Evolutionary conservation across 2,797 vertebrate genomes (phyloP), one percentile per base, ranked within the genome.

Genomic region (Ceryle rudis): DNA sequence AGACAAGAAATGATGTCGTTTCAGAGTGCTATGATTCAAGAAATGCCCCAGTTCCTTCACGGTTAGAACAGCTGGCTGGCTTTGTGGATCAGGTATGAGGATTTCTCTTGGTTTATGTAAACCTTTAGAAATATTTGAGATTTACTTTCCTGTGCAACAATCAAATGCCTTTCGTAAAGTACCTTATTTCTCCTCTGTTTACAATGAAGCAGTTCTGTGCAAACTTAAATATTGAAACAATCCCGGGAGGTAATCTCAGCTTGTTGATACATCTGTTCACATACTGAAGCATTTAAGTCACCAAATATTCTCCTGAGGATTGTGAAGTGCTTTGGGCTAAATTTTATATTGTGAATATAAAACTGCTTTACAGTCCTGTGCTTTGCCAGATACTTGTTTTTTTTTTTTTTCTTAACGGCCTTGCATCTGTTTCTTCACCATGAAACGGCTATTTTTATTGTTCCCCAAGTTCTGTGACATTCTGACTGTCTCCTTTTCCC

Each of bases 71-170:
- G 92, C 95, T 99, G 29, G 98, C 97, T 2, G 98, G 98, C 44
- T 98, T 99, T 85, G 98, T 99, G 98, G 98, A 98, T n/a, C 98
- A 99, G 98, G 99, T 99, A 78, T 18, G 85, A 54, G 7, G 10
- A 1, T 35, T 65, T 39, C 22, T 75, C 37, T 41, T 71, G 44
- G 47, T 46, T 26, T 72, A 37, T 11, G 7, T 49, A 52, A 80
- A 64, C 5, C 29, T 74, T 81, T 41, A 79, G 25, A 69, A 57
- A 58, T 46, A 74, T 9, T 64, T 64, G 49, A 46, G 46, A 47
- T 61, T 51, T 61, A 42, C 14, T 69, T 81, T 44, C 28, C 55
- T 33, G 26, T 64, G n/a, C 33, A 69, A n/a, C 54, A 41, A 21
- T 26, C 35, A 61, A 37, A 47, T 20, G 41, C 22, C 42, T n/a